A percentile compares a stretch with the other conserved stretches of the same genome.
Conservation (phyloP, 2,888 invertebrate genomes). For the Noctua fimbriata region DNA sequence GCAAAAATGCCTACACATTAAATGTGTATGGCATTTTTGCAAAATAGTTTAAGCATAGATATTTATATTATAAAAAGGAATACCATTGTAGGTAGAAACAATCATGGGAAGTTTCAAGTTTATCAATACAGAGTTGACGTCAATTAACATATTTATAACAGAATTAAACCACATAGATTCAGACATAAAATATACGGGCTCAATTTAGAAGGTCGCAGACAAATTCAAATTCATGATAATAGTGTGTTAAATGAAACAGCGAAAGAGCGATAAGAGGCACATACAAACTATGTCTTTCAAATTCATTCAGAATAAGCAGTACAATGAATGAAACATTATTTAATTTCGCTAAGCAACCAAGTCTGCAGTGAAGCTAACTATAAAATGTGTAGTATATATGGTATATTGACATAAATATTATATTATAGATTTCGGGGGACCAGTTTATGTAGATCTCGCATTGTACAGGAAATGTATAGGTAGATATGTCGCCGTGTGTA, state of each 20-base stretch:
- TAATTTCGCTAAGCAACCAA: not conserved
- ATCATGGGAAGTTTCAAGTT: not conserved
- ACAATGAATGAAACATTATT: not conserved
- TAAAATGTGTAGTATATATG: too few species aligned
- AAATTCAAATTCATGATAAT: conserved; percentile 12
- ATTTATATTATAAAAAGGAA: conserved; percentile 1
- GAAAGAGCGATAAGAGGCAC: not conserved
- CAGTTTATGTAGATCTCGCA: too few species aligned
- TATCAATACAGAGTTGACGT: not conserved
- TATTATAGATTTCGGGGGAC: not conserved
- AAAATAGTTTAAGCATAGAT: conserved; percentile 7
- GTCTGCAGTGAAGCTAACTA: not conserved
- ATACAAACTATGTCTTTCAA: conserved; percentile 7
- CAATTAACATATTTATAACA: not conserved
- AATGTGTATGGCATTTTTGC: not conserved
- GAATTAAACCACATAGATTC: not conserved
- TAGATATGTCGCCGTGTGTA: too few species aligned
- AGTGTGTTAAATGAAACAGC: not conserved
- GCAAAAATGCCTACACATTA: too few species aligned
- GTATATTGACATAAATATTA: not conserved
- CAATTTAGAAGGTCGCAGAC: not conserved
- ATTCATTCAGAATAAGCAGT: conserved; percentile 15
- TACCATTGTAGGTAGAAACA: not conserved
- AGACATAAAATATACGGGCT: not conserved
- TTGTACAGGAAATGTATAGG: too few species aligned